These are phyloP conservation scores for Rostratula benghalensis DNA, from an alignment of 2,113 vertebrate species.

Conservation along the genomic window DNA sequence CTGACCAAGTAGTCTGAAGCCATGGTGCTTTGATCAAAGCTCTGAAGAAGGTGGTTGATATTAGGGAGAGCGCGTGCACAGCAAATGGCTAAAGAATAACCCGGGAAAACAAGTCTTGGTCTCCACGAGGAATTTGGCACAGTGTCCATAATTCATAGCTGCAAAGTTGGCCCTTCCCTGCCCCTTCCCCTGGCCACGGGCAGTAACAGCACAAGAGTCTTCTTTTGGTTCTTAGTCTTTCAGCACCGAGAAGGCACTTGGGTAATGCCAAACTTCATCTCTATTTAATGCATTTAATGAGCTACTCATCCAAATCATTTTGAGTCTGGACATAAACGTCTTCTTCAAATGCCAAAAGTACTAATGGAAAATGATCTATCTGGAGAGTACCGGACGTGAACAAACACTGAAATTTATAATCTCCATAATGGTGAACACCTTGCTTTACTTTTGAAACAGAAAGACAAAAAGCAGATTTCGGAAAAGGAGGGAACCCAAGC, in stretches of 20 bases:
- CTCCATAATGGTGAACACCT: background rate
- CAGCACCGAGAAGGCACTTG: background rate
- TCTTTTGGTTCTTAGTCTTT: background rate
- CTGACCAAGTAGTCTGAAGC: background rate
- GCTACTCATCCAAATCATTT: background rate
- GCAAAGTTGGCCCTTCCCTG: background rate
- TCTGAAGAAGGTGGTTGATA: background rate
- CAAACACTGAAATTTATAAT: background rate
- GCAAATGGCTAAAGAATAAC: background rate
- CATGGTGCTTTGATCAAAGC: background rate
- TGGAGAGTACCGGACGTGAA: background rate
- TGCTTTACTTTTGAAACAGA: background rate
- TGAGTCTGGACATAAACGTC: background rate
- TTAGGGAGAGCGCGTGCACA: background rate
- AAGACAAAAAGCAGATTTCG: background rate
- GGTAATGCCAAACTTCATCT: background rate
- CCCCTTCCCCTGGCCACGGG: fast-evolving
- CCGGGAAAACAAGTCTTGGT: background rate
- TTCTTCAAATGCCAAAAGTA: background rate
- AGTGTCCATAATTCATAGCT: background rate
- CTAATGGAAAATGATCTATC: background rate
- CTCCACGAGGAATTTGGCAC: background rate
- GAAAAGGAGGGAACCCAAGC: background rate
- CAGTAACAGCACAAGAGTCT: background rate
- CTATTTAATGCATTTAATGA: background rate